Conservation (phyloP, 1,140 invertebrate genomes). For the Aphidius ervi region DNA sequence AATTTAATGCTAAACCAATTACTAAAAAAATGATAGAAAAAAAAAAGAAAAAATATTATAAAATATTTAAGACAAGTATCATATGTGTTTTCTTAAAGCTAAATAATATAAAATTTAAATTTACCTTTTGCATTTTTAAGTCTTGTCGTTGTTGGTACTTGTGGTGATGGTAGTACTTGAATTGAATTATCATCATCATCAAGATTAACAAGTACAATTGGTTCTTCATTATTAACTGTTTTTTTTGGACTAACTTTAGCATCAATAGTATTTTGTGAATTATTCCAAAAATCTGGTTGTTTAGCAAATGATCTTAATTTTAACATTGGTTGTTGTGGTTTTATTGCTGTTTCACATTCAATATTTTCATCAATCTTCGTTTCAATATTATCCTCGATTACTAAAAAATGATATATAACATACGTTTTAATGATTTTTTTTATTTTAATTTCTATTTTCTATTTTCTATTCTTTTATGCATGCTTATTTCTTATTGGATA, state of each 20-base stretch:
- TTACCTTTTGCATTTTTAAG: no score
- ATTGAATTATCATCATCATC: neutral
- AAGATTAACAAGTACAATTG: slow-evolving; percentile 15
- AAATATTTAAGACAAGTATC: no score
- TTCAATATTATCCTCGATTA: neutral
- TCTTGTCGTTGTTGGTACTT: no score
- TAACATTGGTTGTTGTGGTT: slow-evolving; percentile 27
- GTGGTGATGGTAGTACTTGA: no score
- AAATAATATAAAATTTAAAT: no score
- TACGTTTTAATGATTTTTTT: neutral
- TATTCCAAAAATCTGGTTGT: slow-evolving; percentile 36
- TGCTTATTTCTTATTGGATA: neutral
- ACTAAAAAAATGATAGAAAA: no score
- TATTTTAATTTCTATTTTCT: neutral
- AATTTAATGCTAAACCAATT: no score
- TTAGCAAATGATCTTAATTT: slow-evolving; percentile 44
- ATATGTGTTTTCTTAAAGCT: no score
- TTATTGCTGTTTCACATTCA: slow-evolving; percentile 2
- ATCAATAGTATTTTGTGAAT: slow-evolving; percentile 20
- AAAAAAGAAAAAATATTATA: no score
- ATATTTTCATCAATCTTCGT: neutral
- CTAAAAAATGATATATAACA: neutral
- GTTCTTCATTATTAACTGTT: neutral
- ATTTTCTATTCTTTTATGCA: neutral
- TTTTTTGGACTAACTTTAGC: neutral